Percentiles rank a stretch among this genome's conserved stretches.
Conservation (phyloP, 2,888 invertebrate species). For the Netelia melanura region DNA sequence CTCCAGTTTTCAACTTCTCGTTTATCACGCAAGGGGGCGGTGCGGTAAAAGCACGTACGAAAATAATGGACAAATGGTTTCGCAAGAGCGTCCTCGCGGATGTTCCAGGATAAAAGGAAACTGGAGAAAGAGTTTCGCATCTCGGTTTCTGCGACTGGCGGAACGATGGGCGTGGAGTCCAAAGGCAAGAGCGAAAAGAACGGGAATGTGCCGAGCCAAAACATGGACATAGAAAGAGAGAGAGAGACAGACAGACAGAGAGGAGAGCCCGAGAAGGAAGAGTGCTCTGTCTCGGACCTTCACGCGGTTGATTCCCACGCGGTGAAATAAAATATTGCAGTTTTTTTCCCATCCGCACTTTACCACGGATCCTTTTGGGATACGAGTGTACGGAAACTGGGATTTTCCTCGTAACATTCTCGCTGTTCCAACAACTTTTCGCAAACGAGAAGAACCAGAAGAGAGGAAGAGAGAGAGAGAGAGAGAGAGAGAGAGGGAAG, state of each 20-base stretch:
- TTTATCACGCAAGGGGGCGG: conserved; percentile 12
- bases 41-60: conserved; percentile 21
- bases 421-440: conserved; percentile 34
- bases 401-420: conserved; percentile 18
- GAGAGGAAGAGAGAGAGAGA: too few relatives aligned
- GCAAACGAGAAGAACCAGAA: background rate
- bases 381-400: conserved; percentile 16
- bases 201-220: conserved; percentile 16
- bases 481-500: background rate
- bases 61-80: conserved; percentile 50
- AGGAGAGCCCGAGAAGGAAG: conserved; percentile 21
- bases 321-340: conserved; percentile 71
- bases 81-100: conserved; percentile 19
- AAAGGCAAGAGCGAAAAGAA: conserved; percentile 2
- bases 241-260: conserved; percentile 43
- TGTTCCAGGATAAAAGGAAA: conserved; percentile 56
- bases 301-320: conserved; percentile 69
- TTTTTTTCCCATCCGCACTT: conserved; percentile 46
- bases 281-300: conserved; percentile 45
- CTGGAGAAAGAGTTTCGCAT: conserved; percentile 61
- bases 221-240: conserved; percentile 41
- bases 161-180: conserved; percentile 37
- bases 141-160: conserved; percentile 18
- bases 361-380: conserved; percentile 53
- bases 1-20: background rate